Evolutionary conservation across 1,140 invertebrate species (phyloP), one percentile per base, ranked within the genome.

Genomic region (Campoletis sonorensis): DNA sequence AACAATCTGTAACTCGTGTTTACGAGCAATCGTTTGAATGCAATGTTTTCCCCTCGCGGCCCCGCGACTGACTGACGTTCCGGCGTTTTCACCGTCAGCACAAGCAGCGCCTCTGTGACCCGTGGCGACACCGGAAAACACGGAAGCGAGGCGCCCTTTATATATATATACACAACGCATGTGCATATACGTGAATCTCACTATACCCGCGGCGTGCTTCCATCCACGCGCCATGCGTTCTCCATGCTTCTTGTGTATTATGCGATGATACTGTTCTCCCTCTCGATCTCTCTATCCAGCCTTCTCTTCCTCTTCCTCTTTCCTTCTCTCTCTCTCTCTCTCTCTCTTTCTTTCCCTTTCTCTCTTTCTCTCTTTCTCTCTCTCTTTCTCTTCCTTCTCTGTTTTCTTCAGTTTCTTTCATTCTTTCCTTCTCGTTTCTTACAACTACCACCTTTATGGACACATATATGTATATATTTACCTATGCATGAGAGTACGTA

Each of bases 61-160:
- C 88, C 89, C 89, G 89, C 90, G 88, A 91, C 89, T 87, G 89
- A 91, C 91, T 92, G 91, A 90, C 85, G 87, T 83, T 87, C 85
- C 83, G 78, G 82, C 75, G 75, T 77, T 77, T 75, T 77, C 75
- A 85, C 81, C 86, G 86, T 84, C 85, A 87, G 58, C 64, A 77
- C 26, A 26, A 81, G 82, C 89, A 89, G 87, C 91, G 91, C 91
- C 90, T 88, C 89, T 88, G 81, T 91, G 90, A 91, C 90, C 89
- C 87, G 86, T 88, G 88, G 89, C 89, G 90, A 90, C 91, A 91
- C 84, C 87, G 84, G 64, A 75, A 88, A 92, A 90, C 89, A 87
- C 71, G 83, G 54, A 71, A 64, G 51, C 79, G 68, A 70, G 54
- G 68, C 68, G 16, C 75, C 23, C 61, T 26, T 67, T 10, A 13